Base-by-base conservation (phyloP, 2,113 vertebrate species). In the Aldabrachelys gigantea region DNA sequence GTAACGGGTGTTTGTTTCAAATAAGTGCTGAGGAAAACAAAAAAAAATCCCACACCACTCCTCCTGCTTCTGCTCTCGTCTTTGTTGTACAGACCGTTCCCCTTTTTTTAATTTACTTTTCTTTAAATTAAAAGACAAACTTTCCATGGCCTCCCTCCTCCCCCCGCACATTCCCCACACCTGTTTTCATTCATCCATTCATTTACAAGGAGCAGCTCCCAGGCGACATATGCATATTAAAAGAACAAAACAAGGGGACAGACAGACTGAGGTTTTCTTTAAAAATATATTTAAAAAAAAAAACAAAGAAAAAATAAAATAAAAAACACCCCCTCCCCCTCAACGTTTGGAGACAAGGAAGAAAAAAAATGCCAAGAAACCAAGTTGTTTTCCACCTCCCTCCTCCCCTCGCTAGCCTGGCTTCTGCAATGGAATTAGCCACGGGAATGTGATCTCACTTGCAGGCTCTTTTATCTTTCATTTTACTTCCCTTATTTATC, bases 161-260 rank as follows among this genome's bases (percentile, higher is more conserved):
- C 50, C 1, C 85, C 91, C 65, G 86, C 75, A 76, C 41, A 47
- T 84, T 96, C 96, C 87, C 88, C 95, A 97, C 97, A 97, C 97
- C 97, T 98, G 97, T 97, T 98, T 91, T 38, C 92, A 90, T 95
- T 93, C 95, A 96, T 82, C 95, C 91, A 53, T 92, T 89, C 81
- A 4, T 21, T 52, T 82, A 53, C 50, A 6, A 80, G 29, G 44
- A 82, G 12, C 87, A 1, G 82, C 75, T 27, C 31, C 75, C 79
- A 29, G 92, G 52, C 62, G n/a, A 16, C 57, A 54, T 8, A 57
- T 25, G 50, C 89, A 89, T 72, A n/a, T 57, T 27, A 0, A 65
- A 72, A 38, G 89, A 62, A 93, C 2, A 76, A 5, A 21, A 0
- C 38, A 0, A 10, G 84, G 85, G 88, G 82, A 91, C 44, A 50